Base-by-base conservation (phyloP, 2,797 vertebrate species). In the Eulemur coronatus region DNA sequence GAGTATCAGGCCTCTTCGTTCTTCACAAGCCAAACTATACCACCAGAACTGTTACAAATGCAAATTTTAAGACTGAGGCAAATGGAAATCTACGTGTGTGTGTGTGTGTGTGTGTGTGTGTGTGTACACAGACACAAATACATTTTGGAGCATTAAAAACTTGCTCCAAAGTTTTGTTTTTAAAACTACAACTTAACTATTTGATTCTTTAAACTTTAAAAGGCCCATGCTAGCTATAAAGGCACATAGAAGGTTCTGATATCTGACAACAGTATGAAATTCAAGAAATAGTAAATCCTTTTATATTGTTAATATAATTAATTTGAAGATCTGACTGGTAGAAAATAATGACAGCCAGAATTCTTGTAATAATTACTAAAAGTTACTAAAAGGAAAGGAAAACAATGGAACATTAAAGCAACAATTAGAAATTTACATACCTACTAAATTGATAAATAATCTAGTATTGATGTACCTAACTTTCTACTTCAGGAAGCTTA, bases 31-130 rank as follows among this genome's bases (percentile, higher is more conserved):
- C 96, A 97, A 98, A 98, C 95, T 92, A 94, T 97, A 97, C 94
- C 97, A 98, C 95, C 43, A 98, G 95, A 98, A 98, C 97, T 78
- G 97, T 97, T 97, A 98, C 90, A 97, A 95, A 98, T 97, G 97
- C 96, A 98, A 98, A 98, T 98, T 97, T 84, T 28, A 97, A 97
- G 95, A 57, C 92, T 97, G 82, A 97, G 95, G 97, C 91, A 98
- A 97, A 97, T 0, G 95, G 93, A 98, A 98, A 96, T 82, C 84
- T 35, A 76, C 61, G 2, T 7, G 2, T 59, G 57, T 24, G 10
- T 20, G 11, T 1, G 8, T 41, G 2, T 18, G 10, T 10, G 2
- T 59, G 11, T 89, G 7, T 28, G 15, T 11, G 30, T 46, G 38
- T 35, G 33, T 26, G 7, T 38, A n/a, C 33, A 52, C 20, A 93